A percentile compares a stretch with the other conserved stretches of the same genome.
Evolutionary conservation across 37 sponge, comb jelly and placozoan species (phyloP).

Genomic region (Halichondria panicea): DNA sequence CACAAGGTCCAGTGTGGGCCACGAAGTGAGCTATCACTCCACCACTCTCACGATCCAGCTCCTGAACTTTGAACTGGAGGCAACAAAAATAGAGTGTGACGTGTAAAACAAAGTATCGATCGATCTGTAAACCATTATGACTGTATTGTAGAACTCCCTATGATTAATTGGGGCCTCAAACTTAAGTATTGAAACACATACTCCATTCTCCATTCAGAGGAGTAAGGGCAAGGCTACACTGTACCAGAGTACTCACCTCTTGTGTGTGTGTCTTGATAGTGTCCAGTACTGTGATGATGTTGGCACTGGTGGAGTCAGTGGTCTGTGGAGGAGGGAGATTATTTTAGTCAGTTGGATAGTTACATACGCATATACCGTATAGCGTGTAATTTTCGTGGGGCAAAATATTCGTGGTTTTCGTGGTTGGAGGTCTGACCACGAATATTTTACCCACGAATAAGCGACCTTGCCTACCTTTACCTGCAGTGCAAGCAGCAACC

Average conservation of each 20-base stretch:
- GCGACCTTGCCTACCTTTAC: too few species aligned
- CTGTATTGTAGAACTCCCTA: background rate
- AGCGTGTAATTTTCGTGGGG: too few species aligned
- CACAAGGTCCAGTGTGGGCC: conserved; percentile 53
- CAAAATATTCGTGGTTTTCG: too few species aligned
- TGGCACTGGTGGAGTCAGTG: conserved; percentile 9
- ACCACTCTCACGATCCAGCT: conserved; percentile 36
- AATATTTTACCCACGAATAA: too few species aligned
- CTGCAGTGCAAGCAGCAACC: too few species aligned
- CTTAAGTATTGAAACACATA: too few species aligned
- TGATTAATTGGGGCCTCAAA: too few species aligned
- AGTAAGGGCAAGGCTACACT: background rate
- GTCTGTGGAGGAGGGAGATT: too few species aligned
- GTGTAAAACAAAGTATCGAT: background rate
- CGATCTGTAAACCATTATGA: background rate
- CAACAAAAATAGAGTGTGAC: background rate
- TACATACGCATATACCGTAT: too few species aligned
- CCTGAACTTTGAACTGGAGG: conserved; percentile 53
- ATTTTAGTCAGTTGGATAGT: too few species aligned
- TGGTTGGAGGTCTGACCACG: too few species aligned
- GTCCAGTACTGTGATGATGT: conserved; percentile 57
- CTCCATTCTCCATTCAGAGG: too few species aligned
- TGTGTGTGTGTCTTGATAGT: conserved; percentile 3
- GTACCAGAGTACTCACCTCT: conserved; percentile 22
- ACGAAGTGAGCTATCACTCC: conserved; percentile 89